These are phyloP conservation scores for Vanacampus margaritifer DNA, from an alignment of 2,113 vertebrate genomes.

Conservation along the genomic window DNA sequence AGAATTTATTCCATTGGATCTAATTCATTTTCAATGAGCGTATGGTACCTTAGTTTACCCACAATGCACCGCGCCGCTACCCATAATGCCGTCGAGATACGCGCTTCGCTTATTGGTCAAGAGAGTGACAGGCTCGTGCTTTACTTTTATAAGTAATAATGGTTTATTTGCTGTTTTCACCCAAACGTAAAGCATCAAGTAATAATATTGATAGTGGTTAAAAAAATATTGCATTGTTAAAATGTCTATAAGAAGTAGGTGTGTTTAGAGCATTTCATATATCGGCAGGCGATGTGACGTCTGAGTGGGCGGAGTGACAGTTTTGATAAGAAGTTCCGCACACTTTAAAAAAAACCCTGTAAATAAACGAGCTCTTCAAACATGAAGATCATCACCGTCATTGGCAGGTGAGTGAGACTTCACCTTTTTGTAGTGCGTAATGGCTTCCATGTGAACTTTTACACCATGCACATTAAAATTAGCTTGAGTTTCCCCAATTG, in stretches of 20 bases:
- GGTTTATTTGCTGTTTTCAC: not conserved
- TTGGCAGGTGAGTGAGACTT: conserved; percentile 69
- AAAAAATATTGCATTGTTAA: no score
- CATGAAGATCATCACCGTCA: conserved; percentile 58
- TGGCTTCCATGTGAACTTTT: not conserved
- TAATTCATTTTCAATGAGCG: no score
- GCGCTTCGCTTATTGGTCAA: no score
- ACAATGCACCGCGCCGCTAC: no score
- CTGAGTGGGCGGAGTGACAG: not conserved
- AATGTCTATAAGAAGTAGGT: not conserved
- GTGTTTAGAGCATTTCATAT: not conserved
- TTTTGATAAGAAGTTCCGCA: not conserved
- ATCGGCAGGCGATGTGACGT: not conserved
- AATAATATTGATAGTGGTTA: no score
- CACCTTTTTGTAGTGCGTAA: not conserved
- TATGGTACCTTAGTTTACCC: no score
- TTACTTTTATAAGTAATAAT: not conserved
- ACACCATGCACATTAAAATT: not conserved
- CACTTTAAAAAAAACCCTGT: not conserved
- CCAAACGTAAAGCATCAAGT: no score
- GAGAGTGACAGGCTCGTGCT: not conserved
- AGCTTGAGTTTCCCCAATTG: not conserved
- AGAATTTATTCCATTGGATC: no score
- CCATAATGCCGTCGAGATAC: no score
- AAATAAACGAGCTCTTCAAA: conserved; percentile 44